Percentiles rank a stretch among this genome's conserved stretches.
Conservation (phyloP, 2,888 invertebrate species). For the Metopia argyrocephala region DNA sequence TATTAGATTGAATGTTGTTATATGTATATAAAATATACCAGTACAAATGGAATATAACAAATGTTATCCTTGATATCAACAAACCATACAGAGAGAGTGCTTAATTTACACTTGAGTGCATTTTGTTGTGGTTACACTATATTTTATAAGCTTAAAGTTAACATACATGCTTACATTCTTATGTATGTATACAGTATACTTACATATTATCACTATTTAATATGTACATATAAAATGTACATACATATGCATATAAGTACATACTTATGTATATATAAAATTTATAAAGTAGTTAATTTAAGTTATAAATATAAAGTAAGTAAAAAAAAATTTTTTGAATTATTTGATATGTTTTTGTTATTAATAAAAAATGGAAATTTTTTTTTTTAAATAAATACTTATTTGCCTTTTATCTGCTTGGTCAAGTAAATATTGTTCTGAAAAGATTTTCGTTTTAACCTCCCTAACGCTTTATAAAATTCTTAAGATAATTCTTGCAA, state of each 20-base stretch:
- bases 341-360: too few species aligned
- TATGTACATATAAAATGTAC: background rate
- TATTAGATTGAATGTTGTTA: background rate
- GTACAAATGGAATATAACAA: constrained; percentile 23
- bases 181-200: background rate
- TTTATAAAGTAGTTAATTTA: too few species aligned
- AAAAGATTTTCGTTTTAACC: constrained; percentile 4
- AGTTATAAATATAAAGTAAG: too few species aligned
- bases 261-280: background rate
- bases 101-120: constrained; percentile 48
- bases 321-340: background rate
- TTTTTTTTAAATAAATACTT: background rate
- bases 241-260: background rate
- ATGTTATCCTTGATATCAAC: constrained; percentile 34
- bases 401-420: background rate
- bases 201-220: background rate
- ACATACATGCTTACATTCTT: background rate
- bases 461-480: background rate
- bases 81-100: constrained; percentile 6
- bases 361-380: too few species aligned
- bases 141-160: background rate
- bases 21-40: too few species aligned
- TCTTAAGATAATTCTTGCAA: background rate
- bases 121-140: constrained; percentile 41
- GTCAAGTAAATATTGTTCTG: constrained; percentile 15